A percentile compares a stretch with the other conserved stretches of the same genome.
phyloP scores from a whole-genome alignment of 2,797 vertebrate species.

The Peromyscus attwateri region DNA sequence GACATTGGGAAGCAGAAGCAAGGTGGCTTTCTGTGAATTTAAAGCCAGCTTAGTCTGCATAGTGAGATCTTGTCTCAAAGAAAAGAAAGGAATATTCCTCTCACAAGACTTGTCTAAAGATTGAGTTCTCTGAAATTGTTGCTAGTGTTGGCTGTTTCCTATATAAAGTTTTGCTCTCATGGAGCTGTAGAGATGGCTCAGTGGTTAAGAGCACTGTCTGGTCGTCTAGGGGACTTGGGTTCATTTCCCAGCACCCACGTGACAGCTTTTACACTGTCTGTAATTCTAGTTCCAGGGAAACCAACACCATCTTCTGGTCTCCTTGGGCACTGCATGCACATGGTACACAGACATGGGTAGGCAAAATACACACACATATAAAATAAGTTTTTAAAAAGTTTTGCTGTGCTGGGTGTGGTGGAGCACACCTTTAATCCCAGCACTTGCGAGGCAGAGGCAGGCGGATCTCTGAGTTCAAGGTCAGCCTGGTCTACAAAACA shows the following conservation, averaged over 20 bases:
- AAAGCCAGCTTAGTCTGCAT: neutral
- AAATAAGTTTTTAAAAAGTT: neutral
- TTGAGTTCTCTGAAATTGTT: neutral
- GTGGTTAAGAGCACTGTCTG: neutral
- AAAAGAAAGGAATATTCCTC: neutral
- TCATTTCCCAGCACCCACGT: neutral
- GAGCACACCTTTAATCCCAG: neutral
- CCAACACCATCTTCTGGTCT: neutral
- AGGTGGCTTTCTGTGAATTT: neutral
- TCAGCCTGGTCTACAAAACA: neutral
- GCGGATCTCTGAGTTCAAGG: neutral
- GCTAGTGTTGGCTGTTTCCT: neutral
- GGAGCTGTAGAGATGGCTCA: neutral
- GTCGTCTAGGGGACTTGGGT: neutral
- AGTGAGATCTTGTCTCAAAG: neutral
- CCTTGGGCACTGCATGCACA: neutral
- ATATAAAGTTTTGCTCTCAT: neutral
- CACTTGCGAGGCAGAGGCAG: neutral
- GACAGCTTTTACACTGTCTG: neutral
- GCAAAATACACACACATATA: neutral
- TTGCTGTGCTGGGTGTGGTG: neutral
- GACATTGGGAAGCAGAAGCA: neutral
- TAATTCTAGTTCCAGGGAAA: neutral
- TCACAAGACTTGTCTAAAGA: neutral
- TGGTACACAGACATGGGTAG: neutral